Evolutionary conservation across 2,797 vertebrate species (phyloP).

Genomic region (Babyrousa celebensis): DNA sequence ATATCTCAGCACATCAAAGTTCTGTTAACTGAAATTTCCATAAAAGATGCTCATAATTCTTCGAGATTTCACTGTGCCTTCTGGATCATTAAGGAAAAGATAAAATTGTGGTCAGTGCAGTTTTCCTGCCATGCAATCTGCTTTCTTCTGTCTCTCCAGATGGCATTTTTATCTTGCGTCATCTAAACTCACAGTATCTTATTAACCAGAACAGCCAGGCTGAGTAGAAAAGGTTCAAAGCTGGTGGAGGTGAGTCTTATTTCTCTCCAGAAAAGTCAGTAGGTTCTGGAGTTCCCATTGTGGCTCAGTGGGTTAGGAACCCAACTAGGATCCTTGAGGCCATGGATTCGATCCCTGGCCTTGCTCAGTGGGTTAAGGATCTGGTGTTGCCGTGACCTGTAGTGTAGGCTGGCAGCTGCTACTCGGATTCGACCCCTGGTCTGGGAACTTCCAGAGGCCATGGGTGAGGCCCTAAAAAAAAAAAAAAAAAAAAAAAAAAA

Average conservation of each 20-base stretch:
- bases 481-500: neutral
- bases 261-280: constrained; percentile 19
- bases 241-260: neutral
- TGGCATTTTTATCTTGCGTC: constrained; percentile 40
- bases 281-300: neutral
- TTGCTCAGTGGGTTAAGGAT: too few relatives aligned
- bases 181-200: neutral
- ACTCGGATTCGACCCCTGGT: too few relatives aligned
- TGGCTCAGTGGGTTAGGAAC: too few relatives aligned
- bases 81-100: constrained; percentile 43
- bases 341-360: too few relatives aligned
- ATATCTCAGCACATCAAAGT: neutral
- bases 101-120: neutral
- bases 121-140: neutral
- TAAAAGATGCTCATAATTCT: constrained; percentile 17
- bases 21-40: neutral
- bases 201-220: neutral
- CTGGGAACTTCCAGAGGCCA: too few relatives aligned
- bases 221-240: neutral
- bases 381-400: too few relatives aligned
- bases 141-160: constrained; percentile 18
- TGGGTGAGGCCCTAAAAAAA: too few relatives aligned
- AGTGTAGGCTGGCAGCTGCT: too few relatives aligned
- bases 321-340: too few relatives aligned
- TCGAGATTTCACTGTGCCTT: neutral